Base-by-base conservation (phyloP, 2,113 vertebrate genomes). In the Zosterops hypoxanthus region DNA sequence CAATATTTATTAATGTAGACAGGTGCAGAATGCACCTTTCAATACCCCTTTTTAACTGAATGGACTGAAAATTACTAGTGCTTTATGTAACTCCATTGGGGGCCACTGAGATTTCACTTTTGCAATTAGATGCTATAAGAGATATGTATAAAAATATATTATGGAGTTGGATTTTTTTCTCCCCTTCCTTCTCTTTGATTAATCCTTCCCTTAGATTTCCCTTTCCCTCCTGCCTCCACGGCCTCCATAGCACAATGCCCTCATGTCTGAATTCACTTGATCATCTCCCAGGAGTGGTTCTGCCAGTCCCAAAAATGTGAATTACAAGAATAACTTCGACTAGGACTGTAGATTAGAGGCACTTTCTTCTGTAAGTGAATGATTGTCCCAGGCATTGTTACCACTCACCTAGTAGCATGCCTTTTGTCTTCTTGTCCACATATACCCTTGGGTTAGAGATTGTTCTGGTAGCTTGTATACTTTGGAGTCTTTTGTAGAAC, bases 11-110 rank as follows among this genome's bases (percentile, higher is more conserved):
- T 95, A 80, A 89, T 50, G 79, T 71, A 95, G 92, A 85, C 90
- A 96, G 86, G 66, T 92, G 88, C 50, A 93, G 88, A 90, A 95
- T 57, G 31, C 39, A 63, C 55, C 86, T 95, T 93, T 90, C 39
- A 72, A 71, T 93, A 88, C 33, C 8, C 53, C 66, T 90, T 94
- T 91, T 80, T 89, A 86, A 42, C 76, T 84, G 69, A 89, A 87
- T 68, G 75, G 64, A 47, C 63, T 70, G 88, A 94, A 95, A 90
- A 91, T 90, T 88, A 52, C 69, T 71, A 56, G 16, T 87, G 50
- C 36, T 92, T 93, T 94, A n/a, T 85, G 81, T 72, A 88, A 75
- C 64, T 92, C 85, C 56, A 29, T 11, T 84, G 88, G 82, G 72
- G 85, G 63, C 61, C 61, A 78, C 61, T 41, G 68, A 88, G 63